Evolutionary conservation across 30 jellyfish, hydroid and myxozoan species (phyloP).

Genomic region (Chironex yamaguchii): DNA sequence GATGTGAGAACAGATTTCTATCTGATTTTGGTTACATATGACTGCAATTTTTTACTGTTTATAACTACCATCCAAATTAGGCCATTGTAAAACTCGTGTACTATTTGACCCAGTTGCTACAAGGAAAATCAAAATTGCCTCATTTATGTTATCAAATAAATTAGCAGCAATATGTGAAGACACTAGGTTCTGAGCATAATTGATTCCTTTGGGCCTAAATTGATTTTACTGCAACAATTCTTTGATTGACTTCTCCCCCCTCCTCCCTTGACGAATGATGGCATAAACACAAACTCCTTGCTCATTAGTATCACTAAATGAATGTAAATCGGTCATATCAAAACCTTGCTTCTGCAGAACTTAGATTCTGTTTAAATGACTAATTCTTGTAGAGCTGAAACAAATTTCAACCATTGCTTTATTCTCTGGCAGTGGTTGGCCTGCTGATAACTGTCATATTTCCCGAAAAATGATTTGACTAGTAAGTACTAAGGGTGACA

Average conservation of each 20-base stretch:
- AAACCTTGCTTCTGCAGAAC: not conserved
- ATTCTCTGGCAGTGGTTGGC: slow-evolving; percentile 43
- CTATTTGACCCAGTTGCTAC: slow-evolving; percentile 66
- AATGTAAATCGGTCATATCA: not conserved
- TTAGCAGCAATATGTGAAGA: not conserved
- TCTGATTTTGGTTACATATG: not conserved
- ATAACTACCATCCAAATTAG: slow-evolving; percentile 36
- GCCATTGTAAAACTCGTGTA: slow-evolving; percentile 70
- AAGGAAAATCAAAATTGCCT: slow-evolving; percentile 18
- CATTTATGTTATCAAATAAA: not conserved
- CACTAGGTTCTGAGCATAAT: not conserved
- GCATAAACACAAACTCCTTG: not conserved
- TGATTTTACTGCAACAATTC: not conserved
- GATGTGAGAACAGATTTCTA: not conserved
- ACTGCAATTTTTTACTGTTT: too few relatives aligned
- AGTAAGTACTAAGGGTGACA: slow-evolving; percentile 41
- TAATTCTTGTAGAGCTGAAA: not conserved
- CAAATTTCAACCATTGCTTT: slow-evolving; percentile 62
- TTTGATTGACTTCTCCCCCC: not conserved
- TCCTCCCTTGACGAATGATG: not conserved
- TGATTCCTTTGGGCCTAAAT: not conserved
- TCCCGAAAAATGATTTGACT: slow-evolving; percentile 55
- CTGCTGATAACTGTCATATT: slow-evolving; percentile 70
- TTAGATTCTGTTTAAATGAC: not conserved
- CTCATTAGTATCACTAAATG: not conserved